Base-by-base conservation (phyloP, 2,888 invertebrate species). In the Dicyrtomina minuta region DNA sequence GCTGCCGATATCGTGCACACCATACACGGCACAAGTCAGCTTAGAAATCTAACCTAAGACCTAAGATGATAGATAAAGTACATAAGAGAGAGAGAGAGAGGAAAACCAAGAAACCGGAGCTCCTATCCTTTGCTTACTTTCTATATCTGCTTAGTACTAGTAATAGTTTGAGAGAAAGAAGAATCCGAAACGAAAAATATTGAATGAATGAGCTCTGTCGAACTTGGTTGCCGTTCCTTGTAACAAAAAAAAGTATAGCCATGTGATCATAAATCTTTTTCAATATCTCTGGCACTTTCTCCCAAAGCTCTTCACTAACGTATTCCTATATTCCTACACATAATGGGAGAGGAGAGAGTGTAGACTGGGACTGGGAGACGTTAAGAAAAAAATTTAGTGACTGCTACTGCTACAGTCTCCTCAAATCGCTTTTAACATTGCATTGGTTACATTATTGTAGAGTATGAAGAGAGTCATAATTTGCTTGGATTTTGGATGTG, bases 191-290 rank as follows among this genome's bases (percentile, higher is more conserved):
- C n/a, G 59, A 66, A 59, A 59, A 58, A 49, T 56, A 59, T 56
- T 59, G 68, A 68, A 67, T 67, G 67, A 67, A 60, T 68, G 68
- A 68, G 68, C 68, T 68, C 51, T 51, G 68, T 68, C 68, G 60
- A 68, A 68, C 20, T 49, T 39, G 53, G 60, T 49, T 49, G 43
- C 51, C 33, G 51, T 24, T 33, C 60, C 59, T 59, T 68, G 60
- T 68, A 68, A 68, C 60, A 60, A 59, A 53, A 60, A 68, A 60
- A 59, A 33, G 33, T 68, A 68, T 53, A 53, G 68, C 5, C 17
- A 20, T 49, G 49, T 51, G 51, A 60, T 53, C 60, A 68, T 68
- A 68, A 68, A 68, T 68, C 68, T 68, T 68, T 59, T 39, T 49
- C 53, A 51, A 60, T 49, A 68, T 68, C 60, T 60, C 53, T 68